phyloP scores from a whole-genome alignment of 2,113 vertebrate species.

The Pterocles burchelli region DNA sequence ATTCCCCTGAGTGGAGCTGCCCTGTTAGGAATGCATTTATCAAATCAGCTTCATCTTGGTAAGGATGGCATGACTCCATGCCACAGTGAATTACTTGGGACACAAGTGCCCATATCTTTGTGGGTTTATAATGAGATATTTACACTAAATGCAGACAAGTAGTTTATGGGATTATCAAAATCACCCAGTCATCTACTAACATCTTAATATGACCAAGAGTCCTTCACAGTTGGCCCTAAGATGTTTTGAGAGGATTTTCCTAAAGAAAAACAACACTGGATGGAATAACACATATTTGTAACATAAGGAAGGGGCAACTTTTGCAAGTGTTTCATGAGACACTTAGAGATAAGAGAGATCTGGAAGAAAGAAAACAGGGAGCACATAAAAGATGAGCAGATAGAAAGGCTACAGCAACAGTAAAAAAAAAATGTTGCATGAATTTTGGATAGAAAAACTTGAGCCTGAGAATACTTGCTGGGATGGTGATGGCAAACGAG shows the following conservation, averaged over 20 bases:
- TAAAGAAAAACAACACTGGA: not conserved
- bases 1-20: not conserved
- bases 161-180: not conserved
- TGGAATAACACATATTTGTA: not conserved
- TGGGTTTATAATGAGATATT: not conserved
- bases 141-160: not conserved
- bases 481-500: not conserved
- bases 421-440: not conserved
- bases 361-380: not conserved
- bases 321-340: not conserved
- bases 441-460: not conserved
- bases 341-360: not conserved
- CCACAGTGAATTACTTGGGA: not conserved
- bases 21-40: not conserved
- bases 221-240: not conserved
- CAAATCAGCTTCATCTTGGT: not conserved
- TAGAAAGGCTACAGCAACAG: not conserved
- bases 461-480: not conserved
- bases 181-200: not conserved
- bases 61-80: not conserved
- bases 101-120: not conserved
- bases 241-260: not conserved
- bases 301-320: not conserved
- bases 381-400: not conserved
- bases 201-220: not conserved